Evolutionary conservation across 2,888 invertebrate species (phyloP).

Genomic region (Mimas tiliae): DNA sequence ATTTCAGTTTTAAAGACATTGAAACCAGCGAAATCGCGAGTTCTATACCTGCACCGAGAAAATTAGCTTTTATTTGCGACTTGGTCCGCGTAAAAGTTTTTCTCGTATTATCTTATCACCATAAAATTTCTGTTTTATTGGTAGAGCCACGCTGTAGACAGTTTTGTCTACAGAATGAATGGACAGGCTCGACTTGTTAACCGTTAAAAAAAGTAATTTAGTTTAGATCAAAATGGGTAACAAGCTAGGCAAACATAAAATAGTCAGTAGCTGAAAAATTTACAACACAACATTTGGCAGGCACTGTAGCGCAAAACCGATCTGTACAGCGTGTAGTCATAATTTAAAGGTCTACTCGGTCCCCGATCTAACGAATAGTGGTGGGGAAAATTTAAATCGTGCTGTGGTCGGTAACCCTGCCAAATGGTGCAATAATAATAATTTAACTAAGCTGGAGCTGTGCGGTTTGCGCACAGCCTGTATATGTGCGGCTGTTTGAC

Average conservation of each 20-base stretch:
- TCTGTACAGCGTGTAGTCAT: conserved; percentile 21
- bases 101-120: too few relatives aligned
- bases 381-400: conserved; percentile 33
- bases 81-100: too few relatives aligned
- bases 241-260: background rate
- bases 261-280: background rate
- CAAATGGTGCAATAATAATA: conserved; percentile 61
- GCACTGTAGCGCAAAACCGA: conserved; percentile 20
- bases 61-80: too few relatives aligned
- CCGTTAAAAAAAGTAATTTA: background rate
- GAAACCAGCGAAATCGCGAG: too few relatives aligned
- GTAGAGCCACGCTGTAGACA: too few relatives aligned
- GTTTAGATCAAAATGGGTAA: background rate
- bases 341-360: conserved; percentile 19
- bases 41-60: too few relatives aligned
- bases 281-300: conserved; percentile 19
- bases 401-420: conserved; percentile 41
- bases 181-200: too few relatives aligned
- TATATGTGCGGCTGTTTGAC: conserved; percentile 16
- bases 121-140: too few relatives aligned
- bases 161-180: too few relatives aligned
- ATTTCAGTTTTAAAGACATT: too few relatives aligned
- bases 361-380: conserved; percentile 34
- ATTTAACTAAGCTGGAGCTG: conserved; percentile 50
- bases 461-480: conserved; percentile 27